These are phyloP conservation scores for Phainopepla nitens DNA, from an alignment of 2,113 vertebrate species.

Conservation along the genomic window DNA sequence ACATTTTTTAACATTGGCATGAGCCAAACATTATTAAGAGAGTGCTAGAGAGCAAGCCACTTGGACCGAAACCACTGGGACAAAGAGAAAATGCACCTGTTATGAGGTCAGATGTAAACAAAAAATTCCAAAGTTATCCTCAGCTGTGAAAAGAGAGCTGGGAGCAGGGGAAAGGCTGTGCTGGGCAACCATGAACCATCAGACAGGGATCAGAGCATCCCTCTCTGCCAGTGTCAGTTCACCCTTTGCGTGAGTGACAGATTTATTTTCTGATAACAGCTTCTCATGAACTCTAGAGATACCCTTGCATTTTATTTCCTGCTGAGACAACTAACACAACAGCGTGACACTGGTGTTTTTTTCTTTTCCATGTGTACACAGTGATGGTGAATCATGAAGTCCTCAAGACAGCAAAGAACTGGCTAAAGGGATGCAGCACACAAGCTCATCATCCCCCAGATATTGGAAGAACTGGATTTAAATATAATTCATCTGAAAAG, in stretches of 20 bases:
- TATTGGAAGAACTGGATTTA: background rate
- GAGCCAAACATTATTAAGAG: background rate
- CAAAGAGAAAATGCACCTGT: background rate
- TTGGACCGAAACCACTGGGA: background rate
- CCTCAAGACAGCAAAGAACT: background rate
- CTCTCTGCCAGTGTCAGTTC: background rate
- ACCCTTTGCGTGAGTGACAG: background rate
- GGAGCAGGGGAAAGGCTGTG: background rate
- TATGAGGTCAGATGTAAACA: background rate
- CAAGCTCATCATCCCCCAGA: background rate
- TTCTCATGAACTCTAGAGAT: background rate
- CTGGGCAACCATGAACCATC: background rate
- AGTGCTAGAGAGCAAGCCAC: background rate
- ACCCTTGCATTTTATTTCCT: background rate
- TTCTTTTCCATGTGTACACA: conserved; percentile 15
- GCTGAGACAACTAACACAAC: background rate
- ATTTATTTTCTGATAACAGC: background rate
- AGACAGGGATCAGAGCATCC: background rate
- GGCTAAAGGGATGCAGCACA: conserved; percentile 11
- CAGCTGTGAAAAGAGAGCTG: background rate
- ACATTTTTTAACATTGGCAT: background rate
- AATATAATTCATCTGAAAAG: conserved; percentile 30
- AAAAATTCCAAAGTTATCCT: background rate
- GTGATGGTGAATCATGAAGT: conserved; percentile 70
- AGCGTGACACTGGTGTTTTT: background rate